Percentiles rank a stretch among this genome's conserved stretches.
phyloP scores from a whole-genome alignment of 2,797 vertebrate species.

The Lateolabrax maculatus region DNA sequence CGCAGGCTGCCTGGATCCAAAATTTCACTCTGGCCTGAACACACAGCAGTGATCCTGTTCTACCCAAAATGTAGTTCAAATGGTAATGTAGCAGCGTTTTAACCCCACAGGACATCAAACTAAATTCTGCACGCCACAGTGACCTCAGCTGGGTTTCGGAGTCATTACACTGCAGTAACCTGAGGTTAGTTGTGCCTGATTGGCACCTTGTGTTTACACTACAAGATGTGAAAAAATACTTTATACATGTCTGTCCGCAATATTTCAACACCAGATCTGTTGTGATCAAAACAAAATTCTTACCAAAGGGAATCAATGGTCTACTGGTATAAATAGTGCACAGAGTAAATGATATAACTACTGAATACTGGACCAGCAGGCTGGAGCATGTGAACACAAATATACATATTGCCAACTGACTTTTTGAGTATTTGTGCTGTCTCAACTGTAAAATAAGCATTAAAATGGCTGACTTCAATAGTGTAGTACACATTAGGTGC shows the following conservation, averaged over 20 bases:
- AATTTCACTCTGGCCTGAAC: background rate
- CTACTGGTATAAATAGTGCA: background rate
- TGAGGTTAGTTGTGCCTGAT: background rate
- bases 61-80: background rate
- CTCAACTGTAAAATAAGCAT: slow-evolving; percentile 11
- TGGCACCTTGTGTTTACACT: background rate
- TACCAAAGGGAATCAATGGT: slow-evolving; percentile 38
- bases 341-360: background rate
- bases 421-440: slow-evolving; percentile 14
- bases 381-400: slow-evolving; percentile 41
- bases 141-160: slow-evolving; percentile 20
- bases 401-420: slow-evolving; percentile 1
- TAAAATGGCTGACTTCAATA: slow-evolving; percentile 9
- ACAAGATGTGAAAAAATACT: background rate
- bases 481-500: background rate
- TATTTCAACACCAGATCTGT: slow-evolving; percentile 17
- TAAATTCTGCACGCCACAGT: slow-evolving; percentile 13
- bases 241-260: background rate
- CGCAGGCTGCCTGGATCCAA: background rate
- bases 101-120: background rate
- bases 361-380: slow-evolving; percentile 33
- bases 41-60: background rate
- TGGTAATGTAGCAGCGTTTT: background rate
- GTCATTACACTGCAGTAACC: slow-evolving; percentile 14
- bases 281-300: background rate